Conservation (phyloP, 2,113 vertebrate species). For the Toxostoma redivivum region DNA sequence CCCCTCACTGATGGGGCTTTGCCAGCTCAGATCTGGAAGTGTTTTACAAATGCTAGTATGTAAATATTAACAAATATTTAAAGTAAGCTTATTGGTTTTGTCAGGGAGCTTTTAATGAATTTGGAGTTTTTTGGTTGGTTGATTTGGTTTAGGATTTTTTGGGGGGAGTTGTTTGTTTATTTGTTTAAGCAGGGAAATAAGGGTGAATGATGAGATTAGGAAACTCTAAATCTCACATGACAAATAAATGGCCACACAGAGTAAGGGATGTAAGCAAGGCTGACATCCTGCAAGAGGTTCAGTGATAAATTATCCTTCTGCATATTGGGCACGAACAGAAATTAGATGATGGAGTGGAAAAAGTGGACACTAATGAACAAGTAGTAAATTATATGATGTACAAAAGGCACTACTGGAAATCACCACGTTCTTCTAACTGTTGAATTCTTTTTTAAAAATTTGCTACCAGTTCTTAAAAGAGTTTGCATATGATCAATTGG, state of each 20-base stretch:
- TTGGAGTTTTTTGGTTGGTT: not conserved
- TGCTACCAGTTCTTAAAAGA: not conserved
- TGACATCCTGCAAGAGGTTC: not conserved
- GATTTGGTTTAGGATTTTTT: not conserved
- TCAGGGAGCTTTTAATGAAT: not conserved
- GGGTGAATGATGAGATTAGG: not conserved
- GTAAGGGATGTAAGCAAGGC: not conserved
- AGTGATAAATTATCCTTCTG: not conserved
- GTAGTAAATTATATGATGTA: not conserved
- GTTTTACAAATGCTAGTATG: not conserved
- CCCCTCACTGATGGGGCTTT: not conserved
- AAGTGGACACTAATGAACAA: not conserved
- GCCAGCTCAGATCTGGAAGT: not conserved
- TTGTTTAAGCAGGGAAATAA: not conserved
- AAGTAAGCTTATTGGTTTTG: not conserved
- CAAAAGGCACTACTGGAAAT: not conserved
- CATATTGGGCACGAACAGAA: not conserved
- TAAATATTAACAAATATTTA: not conserved
- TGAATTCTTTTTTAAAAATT: not conserved
- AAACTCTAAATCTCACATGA: not conserved
- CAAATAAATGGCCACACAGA: not conserved
- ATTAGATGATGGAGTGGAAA: not conserved
- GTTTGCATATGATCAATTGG: not conserved
- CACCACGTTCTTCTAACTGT: not conserved
- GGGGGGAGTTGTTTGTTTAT: not conserved